phyloP scores from a whole-genome alignment of 2,113 vertebrate genomes.

The Rallus limicola region DNA sequence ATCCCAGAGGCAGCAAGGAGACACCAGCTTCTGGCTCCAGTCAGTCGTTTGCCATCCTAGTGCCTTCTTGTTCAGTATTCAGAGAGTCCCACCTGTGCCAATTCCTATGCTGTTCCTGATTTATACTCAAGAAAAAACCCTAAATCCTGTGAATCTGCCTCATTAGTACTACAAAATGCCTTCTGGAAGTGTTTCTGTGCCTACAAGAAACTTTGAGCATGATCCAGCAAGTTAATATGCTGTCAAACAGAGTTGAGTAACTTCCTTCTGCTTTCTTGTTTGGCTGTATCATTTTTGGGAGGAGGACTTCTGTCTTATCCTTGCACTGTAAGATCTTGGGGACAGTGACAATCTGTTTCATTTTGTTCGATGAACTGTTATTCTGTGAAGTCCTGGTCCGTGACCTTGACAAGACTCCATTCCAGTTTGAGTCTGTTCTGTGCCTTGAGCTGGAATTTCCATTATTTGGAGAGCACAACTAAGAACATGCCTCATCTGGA shows the following conservation, averaged over 20 bases:
- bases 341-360: neutral
- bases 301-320: neutral
- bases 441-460: neutral
- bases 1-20: neutral
- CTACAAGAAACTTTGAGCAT: neutral
- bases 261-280: slow-evolving; percentile 10
- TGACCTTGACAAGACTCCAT: neutral
- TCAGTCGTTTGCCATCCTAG: neutral
- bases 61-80: neutral
- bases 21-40: neutral
- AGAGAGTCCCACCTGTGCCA: neutral
- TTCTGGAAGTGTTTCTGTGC: slow-evolving; percentile 15
- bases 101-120: neutral
- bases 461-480: neutral
- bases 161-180: neutral
- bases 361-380: neutral
- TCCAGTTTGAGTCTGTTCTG: neutral
- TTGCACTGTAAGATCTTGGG: neutral
- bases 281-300: neutral
- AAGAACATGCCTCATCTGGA: neutral
- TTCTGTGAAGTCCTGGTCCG: fast-evolving
- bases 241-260: neutral
- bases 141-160: neutral
- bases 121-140: neutral
- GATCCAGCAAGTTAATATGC: slow-evolving; percentile 14